phyloP scores from a whole-genome alignment of 37 sponge, comb jelly and placozoan species.

The Beroe forskalii region DNA sequence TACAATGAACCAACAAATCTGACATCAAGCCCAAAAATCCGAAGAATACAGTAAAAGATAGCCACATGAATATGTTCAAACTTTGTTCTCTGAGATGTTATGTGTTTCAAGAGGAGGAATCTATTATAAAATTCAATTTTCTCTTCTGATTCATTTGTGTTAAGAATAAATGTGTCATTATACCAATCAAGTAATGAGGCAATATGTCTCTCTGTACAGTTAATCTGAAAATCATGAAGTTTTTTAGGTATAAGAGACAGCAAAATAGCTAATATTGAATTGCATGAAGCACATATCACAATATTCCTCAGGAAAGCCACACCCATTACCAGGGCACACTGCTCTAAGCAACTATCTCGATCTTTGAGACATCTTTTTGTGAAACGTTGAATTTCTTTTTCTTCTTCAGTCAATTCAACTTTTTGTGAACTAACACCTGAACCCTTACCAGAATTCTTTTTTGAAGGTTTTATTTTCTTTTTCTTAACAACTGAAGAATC shows the following conservation, averaged over 20 bases:
- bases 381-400: conserved; percentile 45
- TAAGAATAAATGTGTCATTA: not conserved
- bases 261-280: not conserved
- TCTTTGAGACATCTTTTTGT: conserved; percentile 48
- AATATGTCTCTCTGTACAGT: not conserved
- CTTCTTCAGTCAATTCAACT: conserved; percentile 3
- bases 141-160: not conserved
- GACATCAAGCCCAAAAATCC: not conserved
- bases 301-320: not conserved
- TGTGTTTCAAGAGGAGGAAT: not conserved
- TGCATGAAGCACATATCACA: not conserved
- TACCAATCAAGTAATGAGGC: conserved; percentile 9
- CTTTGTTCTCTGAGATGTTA: not conserved
- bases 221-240: not conserved
- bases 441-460: not conserved
- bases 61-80: not conserved
- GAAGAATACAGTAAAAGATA: not conserved
- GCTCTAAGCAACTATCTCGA: conserved; percentile 30
- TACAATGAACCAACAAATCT: conserved; percentile 12
- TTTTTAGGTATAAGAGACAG: conserved; percentile 13
- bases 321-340: conserved; percentile 31
- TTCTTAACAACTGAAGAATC: not conserved
- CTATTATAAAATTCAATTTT: too few species aligned
- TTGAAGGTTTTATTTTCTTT: not conserved
- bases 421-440: not conserved